phyloP scores from a whole-genome alignment of 2,113 vertebrate genomes.

The Trematocara nigrifrons region DNA sequence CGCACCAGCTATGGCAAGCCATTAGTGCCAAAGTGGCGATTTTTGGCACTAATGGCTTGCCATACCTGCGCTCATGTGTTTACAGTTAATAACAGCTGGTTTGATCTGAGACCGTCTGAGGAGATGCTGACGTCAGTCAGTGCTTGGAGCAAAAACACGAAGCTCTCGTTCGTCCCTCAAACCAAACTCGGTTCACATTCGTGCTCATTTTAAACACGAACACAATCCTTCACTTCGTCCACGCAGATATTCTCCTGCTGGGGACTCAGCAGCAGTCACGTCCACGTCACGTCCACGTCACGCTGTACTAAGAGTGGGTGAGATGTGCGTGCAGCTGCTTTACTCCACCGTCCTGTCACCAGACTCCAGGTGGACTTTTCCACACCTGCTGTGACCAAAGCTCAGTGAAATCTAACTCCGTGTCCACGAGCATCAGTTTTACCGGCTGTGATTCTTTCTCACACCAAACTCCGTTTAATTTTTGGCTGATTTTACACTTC shows the following conservation, averaged over 20 bases:
- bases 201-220: background rate
- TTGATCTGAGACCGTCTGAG: background rate
- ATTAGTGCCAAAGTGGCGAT: too few relatives aligned
- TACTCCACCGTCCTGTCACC: background rate
- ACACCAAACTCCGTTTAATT: background rate
- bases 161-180: background rate
- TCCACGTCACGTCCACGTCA: background rate
- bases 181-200: background rate
- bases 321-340: background rate
- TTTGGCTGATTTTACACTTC: background rate
- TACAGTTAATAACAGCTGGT: background rate
- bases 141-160: background rate
- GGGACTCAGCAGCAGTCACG: background rate
- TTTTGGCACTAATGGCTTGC: too few relatives aligned
- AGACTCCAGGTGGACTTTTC: background rate
- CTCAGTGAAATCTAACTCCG: background rate
- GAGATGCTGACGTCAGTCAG: background rate
- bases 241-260: background rate
- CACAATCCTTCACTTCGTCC: background rate
- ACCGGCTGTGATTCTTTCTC: background rate
- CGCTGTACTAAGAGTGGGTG: background rate
- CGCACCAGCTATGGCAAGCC: background rate
- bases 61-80: background rate
- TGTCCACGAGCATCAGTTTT: background rate
- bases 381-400: background rate